phyloP scores from a whole-genome alignment of 2,797 vertebrate genomes.

The Bovichtus diacanthus region DNA sequence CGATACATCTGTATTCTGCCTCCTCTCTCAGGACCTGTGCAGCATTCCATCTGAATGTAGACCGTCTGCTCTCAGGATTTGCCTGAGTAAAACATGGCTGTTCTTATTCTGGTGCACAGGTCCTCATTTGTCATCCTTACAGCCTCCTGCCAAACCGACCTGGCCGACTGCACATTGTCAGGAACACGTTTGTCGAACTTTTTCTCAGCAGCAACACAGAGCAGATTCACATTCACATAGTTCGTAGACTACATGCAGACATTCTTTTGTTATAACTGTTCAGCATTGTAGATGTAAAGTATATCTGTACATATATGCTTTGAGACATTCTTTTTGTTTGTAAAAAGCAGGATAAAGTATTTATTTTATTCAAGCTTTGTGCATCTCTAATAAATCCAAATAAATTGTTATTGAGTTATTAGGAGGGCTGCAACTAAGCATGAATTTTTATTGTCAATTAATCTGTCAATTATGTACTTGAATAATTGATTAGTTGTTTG shows the following conservation, averaged over 20 bases:
- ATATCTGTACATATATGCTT: no score
- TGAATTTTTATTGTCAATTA: no score
- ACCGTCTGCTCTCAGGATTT: constrained; percentile 46
- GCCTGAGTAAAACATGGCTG: constrained; percentile 55
- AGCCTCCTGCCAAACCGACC: constrained; percentile 72
- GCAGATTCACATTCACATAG: constrained; percentile 9
- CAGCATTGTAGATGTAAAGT: not conserved
- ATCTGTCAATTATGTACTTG: no score
- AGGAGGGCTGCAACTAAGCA: no score
- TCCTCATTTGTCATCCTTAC: constrained; percentile 78
- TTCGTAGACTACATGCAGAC: constrained; percentile 1
- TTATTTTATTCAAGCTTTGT: not conserved
- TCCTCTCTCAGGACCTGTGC: constrained; percentile 56
- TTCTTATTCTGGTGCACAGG: constrained; percentile 64
- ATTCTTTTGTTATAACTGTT: not conserved
- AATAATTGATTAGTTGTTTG: no score
- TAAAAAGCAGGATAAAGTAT: not conserved
- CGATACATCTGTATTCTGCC: constrained; percentile 56
- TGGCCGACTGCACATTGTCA: constrained; percentile 62
- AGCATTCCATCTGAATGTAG: constrained; percentile 54
- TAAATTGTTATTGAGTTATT: not conserved
- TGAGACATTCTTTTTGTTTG: not conserved
- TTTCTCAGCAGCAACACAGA: constrained; percentile 28
- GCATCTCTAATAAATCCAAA: constrained; percentile 9
- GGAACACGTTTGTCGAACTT: constrained; percentile 59